Conservation (phyloP, 2,113 vertebrate genomes). For the Bubalus kerabau region DNA sequence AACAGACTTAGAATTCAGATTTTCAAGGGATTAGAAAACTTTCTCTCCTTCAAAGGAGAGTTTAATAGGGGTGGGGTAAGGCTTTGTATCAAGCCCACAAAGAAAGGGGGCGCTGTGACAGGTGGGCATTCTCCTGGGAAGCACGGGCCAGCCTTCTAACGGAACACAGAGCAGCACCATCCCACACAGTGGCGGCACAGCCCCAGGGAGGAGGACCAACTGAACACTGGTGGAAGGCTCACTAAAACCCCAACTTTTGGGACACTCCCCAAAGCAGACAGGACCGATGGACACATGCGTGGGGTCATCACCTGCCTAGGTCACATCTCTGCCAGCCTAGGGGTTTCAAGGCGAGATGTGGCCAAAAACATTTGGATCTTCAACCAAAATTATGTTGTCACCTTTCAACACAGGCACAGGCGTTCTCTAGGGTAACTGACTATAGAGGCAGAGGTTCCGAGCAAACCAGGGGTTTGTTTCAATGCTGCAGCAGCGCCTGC, state of each 20-base stretch:
- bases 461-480: background rate
- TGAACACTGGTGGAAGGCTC: background rate
- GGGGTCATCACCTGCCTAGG: background rate
- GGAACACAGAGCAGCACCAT: background rate
- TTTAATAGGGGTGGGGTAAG: background rate
- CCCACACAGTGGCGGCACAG: background rate
- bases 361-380: background rate
- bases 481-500: rapidly evolving
- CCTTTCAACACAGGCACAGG: background rate
- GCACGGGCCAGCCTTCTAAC: background rate
- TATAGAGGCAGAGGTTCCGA: background rate
- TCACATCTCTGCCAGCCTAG: background rate
- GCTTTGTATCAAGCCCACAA: background rate
- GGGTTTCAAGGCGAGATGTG: background rate
- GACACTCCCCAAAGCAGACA: rapidly evolving
- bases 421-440: background rate
- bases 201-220: background rate
- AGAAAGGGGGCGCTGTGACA: background rate
- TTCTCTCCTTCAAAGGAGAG: background rate
- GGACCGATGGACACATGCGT: too few relatives aligned
- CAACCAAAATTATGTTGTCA: background rate
- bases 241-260: background rate
- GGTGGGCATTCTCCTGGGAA: background rate
- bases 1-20: background rate
- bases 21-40: background rate